Percentiles rank a stretch among this genome's conserved stretches.
Conservation (phyloP, 2,888 invertebrate species). For the Drosophila cracens region DNA sequence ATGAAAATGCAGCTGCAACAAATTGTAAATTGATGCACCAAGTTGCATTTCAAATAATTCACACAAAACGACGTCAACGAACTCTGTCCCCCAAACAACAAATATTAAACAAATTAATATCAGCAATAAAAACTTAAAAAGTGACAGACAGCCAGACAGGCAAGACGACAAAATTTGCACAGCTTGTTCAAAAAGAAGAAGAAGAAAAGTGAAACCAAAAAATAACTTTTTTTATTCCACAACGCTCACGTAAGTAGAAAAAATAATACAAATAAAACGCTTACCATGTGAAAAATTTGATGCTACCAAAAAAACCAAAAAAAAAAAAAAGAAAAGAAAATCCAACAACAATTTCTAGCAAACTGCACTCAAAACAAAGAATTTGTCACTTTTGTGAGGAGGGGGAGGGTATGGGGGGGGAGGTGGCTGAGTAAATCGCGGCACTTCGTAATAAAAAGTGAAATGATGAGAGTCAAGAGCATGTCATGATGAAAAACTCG, state of each 20-base stretch:
- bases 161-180: conserved; percentile 28
- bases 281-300: conserved; percentile 57
- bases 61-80: conserved; percentile 59
- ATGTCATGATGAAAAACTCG: conserved; percentile 1
- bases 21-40: conserved; percentile 50
- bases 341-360: conserved; percentile 21
- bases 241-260: conserved; percentile 65
- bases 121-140: conserved; percentile 12
- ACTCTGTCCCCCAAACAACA: conserved; percentile 39
- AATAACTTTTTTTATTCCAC: conserved; percentile 8
- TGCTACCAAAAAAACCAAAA: conserved; percentile 59
- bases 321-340: conserved; percentile 4
- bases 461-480: conserved; percentile 8
- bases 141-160: conserved; percentile 13
- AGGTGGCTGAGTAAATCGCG: neutral
- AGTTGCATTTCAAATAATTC: conserved; percentile 64
- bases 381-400: conserved; percentile 2
- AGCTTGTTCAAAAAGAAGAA: conserved; percentile 15
- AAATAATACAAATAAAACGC: conserved; percentile 23
- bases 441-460: conserved; percentile 10
- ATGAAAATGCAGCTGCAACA: conserved; percentile 63
- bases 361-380: conserved; percentile 31
- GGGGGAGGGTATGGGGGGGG: neutral
- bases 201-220: neutral
- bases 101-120: conserved; percentile 8